Conservation (phyloP, 53 echinoderm and acorn worm genomes). For the Holothuria leucospilota region DNA sequence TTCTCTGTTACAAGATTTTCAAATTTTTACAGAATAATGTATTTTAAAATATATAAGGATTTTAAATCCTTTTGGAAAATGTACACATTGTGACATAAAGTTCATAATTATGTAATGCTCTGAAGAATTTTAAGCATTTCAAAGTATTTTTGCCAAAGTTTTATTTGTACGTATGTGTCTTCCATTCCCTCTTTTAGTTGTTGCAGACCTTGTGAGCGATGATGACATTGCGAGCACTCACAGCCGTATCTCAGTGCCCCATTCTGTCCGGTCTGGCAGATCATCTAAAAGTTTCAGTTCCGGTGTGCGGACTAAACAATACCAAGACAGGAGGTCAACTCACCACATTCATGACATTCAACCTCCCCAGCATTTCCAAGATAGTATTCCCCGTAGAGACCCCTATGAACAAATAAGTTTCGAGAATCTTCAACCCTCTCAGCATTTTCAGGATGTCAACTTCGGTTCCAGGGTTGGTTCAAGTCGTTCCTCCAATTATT, state of each 20-base stretch:
- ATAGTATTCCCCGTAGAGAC: background rate
- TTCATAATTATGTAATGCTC: too few relatives aligned
- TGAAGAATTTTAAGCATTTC: too few relatives aligned
- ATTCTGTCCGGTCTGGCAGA: background rate
- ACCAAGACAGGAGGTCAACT: background rate
- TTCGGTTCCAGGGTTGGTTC: background rate
- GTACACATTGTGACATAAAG: too few relatives aligned
- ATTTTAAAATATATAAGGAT: too few relatives aligned
- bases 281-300: conserved; percentile 19
- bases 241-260: conserved; percentile 28
- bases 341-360: conserved; percentile 23
- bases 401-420: background rate
- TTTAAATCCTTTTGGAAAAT: too few relatives aligned
- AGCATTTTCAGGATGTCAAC: conserved; percentile 6
- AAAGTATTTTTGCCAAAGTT: background rate
- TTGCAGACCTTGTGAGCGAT: conserved; percentile 32
- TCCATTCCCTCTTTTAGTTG: background rate
- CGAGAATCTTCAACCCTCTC: conserved; percentile 9
- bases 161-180: background rate
- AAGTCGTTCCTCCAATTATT: background rate
- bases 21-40: too few relatives aligned
- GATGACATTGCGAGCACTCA: conserved; percentile 31
- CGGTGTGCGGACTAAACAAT: background rate
- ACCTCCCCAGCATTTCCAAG: conserved; percentile 7
- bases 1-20: too few relatives aligned